Evolutionary conservation across 2,888 invertebrate genomes (phyloP), one percentile per base, ranked within the genome.

Genomic region (Oscheius sp.): DNA sequence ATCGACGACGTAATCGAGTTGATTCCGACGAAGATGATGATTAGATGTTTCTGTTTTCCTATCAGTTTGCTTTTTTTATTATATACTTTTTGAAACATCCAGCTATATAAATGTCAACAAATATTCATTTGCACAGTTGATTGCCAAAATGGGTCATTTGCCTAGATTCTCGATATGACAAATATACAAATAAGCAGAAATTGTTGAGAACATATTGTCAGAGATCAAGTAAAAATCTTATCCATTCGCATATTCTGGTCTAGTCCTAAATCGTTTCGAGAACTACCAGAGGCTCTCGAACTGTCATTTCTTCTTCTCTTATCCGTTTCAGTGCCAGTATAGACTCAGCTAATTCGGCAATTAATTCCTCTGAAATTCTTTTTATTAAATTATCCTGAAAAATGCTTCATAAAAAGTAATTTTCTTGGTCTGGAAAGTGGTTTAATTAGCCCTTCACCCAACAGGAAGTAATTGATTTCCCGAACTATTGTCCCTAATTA

Each of bases 21-120:
- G 84, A 85, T 64, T 85, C 85, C 8, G 85, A 85, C 63, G 94
- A 75, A 30, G 83, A 83, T 44, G 66, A 74, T 38, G 59, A 67
- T 24, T 67, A 38, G 49, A 45, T 17, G n/a, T 20, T 20, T 17
- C 8, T 24, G 6, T 44, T 44, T 44, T 61, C 14, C n/a, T 26
- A 12, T 32, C 8, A 20, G 12, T 26, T 49, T 62, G 62, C 49
- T 62, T 47, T 33, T 61, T 62, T 22, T 32, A 12, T 30, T 20
- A n/a, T 28, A 17, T 20, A 24, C 28, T 45, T 59, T 44, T 1
- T 12, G 41, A 6, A n/a, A 22, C 30, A n/a, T 33, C 54, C 17
- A 54, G 3, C 4, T 47, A 32, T 33, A 54, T 12, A 51, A 33
- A 20, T 33, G 24, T 54, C 22, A 30, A 54, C 54, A 54, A 54